Conservation (phyloP, 1,140 invertebrate species). For the Achroia grisella region DNA sequence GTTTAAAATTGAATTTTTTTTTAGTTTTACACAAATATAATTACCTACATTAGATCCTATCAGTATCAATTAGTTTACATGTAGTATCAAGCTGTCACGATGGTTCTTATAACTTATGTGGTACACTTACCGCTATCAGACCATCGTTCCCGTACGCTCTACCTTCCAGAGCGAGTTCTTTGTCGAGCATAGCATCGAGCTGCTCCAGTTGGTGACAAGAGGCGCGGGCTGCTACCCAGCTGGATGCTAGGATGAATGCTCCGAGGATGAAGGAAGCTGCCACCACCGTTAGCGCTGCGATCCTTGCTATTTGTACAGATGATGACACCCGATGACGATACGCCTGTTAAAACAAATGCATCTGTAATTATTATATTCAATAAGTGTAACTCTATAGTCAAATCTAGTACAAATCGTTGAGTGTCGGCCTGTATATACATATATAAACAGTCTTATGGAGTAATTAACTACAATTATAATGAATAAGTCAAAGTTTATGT, state of each 20-base stretch:
- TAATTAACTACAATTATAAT: too few relatives aligned
- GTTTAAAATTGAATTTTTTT: too few relatives aligned
- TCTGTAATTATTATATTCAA: too few relatives aligned
- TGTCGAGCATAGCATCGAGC: slow-evolving; percentile 76
- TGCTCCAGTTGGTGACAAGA: slow-evolving; percentile 81
- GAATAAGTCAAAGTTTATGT: too few relatives aligned
- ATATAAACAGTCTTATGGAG: too few relatives aligned
- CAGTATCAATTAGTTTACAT: too few relatives aligned
- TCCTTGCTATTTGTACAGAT: slow-evolving; percentile 86
- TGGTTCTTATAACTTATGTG: too few relatives aligned
- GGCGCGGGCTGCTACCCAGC: slow-evolving; percentile 85
- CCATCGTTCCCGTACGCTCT: slow-evolving; percentile 74
- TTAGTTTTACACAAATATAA: too few relatives aligned
- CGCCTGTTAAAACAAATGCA: slow-evolving; percentile 76
- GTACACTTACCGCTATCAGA: slow-evolving; percentile 54
- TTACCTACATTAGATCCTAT: too few relatives aligned
- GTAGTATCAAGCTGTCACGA: too few relatives aligned
- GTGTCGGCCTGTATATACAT: too few relatives aligned
- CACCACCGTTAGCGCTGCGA: slow-evolving; percentile 85
- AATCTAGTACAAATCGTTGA: too few relatives aligned
- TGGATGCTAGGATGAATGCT: slow-evolving; percentile 84
- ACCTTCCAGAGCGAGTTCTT: slow-evolving; percentile 78
- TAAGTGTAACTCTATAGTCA: background rate
- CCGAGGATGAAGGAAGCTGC: slow-evolving; percentile 84
- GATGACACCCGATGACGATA: slow-evolving; percentile 82